phyloP scores from a whole-genome alignment of 2,888 invertebrate genomes.

The Leptodirus hochenwartii region DNA sequence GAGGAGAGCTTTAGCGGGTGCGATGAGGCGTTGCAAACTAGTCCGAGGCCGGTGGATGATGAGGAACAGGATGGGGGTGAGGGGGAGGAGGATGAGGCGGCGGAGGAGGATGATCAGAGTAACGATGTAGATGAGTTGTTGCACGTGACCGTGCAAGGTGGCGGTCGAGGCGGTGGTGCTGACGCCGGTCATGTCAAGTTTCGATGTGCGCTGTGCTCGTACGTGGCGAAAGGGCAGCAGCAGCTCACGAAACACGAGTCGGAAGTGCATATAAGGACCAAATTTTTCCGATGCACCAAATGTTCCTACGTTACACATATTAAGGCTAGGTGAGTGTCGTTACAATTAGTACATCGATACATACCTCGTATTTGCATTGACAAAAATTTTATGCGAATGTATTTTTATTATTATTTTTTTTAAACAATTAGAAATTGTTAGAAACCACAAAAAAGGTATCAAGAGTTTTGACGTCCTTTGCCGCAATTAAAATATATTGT shows the following conservation, averaged over 20 bases:
- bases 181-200: conserved; percentile 14
- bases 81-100: conserved; percentile 28
- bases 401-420: too few species aligned
- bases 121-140: not conserved
- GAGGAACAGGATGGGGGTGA: too few species aligned
- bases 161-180: conserved; percentile 9
- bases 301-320: conserved; percentile 86
- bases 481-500: too few species aligned
- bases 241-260: conserved; percentile 52
- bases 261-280: conserved; percentile 56
- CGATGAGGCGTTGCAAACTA: conserved; percentile 11
- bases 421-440: too few species aligned
- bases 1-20: conserved; percentile 4
- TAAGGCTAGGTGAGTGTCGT: too few species aligned
- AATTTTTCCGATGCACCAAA: conserved; percentile 71
- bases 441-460: too few species aligned
- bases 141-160: not conserved
- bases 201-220: conserved; percentile 51
- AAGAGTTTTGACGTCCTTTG: too few species aligned
- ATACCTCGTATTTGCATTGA: too few species aligned
- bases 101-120: conserved; percentile 24
- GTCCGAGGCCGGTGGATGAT: too few species aligned
- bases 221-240: conserved; percentile 42
- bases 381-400: too few species aligned
- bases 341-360: too few species aligned